phyloP scores from a whole-genome alignment of 2,113 vertebrate genomes.

The Sinocyclocheilus anophthalmus region DNA sequence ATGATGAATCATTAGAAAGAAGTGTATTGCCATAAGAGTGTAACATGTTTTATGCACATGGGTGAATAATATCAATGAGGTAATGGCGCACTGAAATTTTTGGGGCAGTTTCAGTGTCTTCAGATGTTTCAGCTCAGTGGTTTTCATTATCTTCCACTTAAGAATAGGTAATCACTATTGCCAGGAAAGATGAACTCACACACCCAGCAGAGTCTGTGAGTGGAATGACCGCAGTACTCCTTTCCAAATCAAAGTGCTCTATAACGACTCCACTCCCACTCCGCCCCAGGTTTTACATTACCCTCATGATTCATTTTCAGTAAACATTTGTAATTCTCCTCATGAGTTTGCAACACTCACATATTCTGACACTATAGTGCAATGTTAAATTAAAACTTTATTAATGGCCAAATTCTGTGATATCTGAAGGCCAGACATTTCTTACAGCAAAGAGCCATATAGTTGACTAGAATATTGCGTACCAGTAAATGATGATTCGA shows the following conservation, averaged over 20 bases:
- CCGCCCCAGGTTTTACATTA: not conserved
- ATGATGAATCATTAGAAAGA: not conserved
- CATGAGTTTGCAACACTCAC: not conserved
- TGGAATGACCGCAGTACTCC: not conserved
- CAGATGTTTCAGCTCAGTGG: slow-evolving; percentile 7
- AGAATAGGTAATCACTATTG: not conserved
- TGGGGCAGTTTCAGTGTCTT: not conserved
- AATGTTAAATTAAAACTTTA: not conserved
- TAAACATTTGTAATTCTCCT: not conserved
- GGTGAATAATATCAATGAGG: not conserved
- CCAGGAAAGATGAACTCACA: not conserved
- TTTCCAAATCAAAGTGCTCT: not conserved
- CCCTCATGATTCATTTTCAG: not conserved
- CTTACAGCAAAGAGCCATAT: not conserved
- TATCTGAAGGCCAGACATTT: not conserved
- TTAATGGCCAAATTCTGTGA: not conserved
- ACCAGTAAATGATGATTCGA: not conserved
- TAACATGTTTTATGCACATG: not conserved
- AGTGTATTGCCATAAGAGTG: not conserved
- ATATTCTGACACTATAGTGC: not conserved
- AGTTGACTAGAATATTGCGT: not conserved
- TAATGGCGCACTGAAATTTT: not conserved
- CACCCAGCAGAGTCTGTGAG: not conserved
- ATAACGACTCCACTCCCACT: not conserved
- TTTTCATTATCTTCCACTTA: not conserved